Evolutionary conservation across 2,113 vertebrate species (phyloP).

Genomic region (Ariopsis seemanni): DNA sequence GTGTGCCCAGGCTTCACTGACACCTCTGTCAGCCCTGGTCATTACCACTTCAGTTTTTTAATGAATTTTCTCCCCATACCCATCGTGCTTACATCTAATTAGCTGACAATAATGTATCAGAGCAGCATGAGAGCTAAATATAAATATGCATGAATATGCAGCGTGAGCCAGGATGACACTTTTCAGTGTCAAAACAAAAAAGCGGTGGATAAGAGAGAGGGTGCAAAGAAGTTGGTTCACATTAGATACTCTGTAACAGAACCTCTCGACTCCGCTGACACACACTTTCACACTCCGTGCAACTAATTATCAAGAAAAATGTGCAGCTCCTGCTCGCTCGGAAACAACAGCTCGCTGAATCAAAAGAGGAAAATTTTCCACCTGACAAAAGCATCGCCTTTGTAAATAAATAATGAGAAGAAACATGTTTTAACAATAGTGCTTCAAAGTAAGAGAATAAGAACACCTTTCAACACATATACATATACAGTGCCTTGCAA

Average conservation of each 20-base stretch:
- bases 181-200: conserved; percentile 54
- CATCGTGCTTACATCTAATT: conserved; percentile 96
- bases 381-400: conserved; percentile 26
- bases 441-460: background rate
- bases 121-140: conserved; percentile 89
- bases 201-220: background rate
- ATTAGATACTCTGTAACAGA: conserved; percentile 71
- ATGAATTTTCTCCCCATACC: conserved; percentile 96
- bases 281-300: background rate
- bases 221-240: conserved; percentile 64
- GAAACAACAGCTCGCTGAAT: conserved; percentile 15
- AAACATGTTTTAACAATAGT: conserved; percentile 1
- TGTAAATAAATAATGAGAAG: conserved; percentile 46
- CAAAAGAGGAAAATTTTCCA: conserved; percentile 22
- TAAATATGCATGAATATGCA: conserved; percentile 97
- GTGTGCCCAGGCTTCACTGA: conserved; percentile 76
- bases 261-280: conserved; percentile 58
- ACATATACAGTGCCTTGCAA: no score
- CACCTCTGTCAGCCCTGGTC: conserved; percentile 97
- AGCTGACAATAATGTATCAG: conserved; percentile 99
- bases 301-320: conserved; percentile 72
- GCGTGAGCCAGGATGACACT: conserved; percentile 74
- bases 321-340: conserved; percentile 46
- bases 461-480: background rate
- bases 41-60: conserved; percentile 94